Evolutionary conservation across 2,888 invertebrate species (phyloP), one percentile per base, ranked within the genome.

Genomic region (Dermolepida albohirtum): DNA sequence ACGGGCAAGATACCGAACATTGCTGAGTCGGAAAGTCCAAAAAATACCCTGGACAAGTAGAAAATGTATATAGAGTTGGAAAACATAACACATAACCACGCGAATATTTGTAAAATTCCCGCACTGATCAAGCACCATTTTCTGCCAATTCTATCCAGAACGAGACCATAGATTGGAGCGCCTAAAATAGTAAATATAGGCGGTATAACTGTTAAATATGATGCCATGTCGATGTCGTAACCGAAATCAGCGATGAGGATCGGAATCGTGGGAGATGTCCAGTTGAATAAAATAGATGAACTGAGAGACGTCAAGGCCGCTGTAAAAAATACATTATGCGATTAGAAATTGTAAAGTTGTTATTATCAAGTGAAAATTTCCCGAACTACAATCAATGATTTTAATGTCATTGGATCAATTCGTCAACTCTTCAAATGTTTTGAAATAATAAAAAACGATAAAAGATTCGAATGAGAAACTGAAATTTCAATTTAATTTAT

Each of bases 1-100:
- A 76, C 72, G 0, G 77, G 76, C 0, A 78, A 41, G 0, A 77
- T 68, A 7, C 73, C 73, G 34, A 78, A 63, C 14, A 72, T 54
- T 5, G 73, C 73, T 5, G 77, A 77, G 71, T 78, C 78, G 1
- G 74, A 71, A 22, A 77, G 66, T 1, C 79, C 79, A 17, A 76
- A 77, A 1, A 74, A 68, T 68, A 67, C 71, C 63, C 39, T 74
- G 41, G 70, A 77, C 10, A 75, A 44, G 59, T 78, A 78, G 22
- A 77, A 76, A 2, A 78, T 52, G 39, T 74, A 74, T 1, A 78
- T 69, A 4, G 68, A 72, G 43, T 64, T 71, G 0, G 77, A 74
- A 5, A 69, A 44, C 8, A 73, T 70, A n/a, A 73, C 72, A 10
- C 77, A 62, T 12, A 73, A 67, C 70, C 72, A 76, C 1, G 75